These are phyloP conservation scores for Oenanthe melanoleuca DNA, from an alignment of 2,113 vertebrate species.

Conservation along the genomic window DNA sequence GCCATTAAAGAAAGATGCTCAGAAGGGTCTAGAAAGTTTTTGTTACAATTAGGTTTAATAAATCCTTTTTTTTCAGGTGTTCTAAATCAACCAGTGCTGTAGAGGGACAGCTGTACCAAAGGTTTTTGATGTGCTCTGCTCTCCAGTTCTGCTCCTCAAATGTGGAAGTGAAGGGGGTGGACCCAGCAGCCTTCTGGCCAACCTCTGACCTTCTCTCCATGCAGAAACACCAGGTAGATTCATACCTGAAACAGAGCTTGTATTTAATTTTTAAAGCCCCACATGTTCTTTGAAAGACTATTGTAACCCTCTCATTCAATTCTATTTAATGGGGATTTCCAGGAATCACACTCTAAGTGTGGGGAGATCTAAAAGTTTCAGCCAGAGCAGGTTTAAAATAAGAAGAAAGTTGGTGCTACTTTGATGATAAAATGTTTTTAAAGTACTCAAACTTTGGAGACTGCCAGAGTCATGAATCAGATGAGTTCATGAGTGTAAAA, in stretches of 20 bases:
- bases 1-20: not conserved
- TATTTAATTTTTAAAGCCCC: not conserved
- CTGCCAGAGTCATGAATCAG: not conserved
- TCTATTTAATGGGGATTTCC: not conserved
- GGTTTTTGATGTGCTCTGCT: not conserved
- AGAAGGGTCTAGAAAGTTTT: not conserved
- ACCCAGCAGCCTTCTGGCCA: conserved; percentile 68
- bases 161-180: not conserved
- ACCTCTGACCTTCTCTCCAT: conserved; percentile 74
- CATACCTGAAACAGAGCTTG: conserved; percentile 42
- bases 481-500: not conserved
- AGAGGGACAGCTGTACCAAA: conserved; percentile 28
- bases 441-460: not conserved
- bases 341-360: not conserved
- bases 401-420: not conserved
- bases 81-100: not conserved
- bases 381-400: not conserved
- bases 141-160: not conserved
- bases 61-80: not conserved
- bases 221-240: conserved; percentile 26
- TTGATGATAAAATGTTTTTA: not conserved
- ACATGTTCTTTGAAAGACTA: not conserved
- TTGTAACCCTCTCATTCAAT: not conserved
- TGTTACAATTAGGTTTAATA: not conserved
- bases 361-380: not conserved